phyloP scores from a whole-genome alignment of 2,113 vertebrate species.

The Entelurus aequoreus region DNA sequence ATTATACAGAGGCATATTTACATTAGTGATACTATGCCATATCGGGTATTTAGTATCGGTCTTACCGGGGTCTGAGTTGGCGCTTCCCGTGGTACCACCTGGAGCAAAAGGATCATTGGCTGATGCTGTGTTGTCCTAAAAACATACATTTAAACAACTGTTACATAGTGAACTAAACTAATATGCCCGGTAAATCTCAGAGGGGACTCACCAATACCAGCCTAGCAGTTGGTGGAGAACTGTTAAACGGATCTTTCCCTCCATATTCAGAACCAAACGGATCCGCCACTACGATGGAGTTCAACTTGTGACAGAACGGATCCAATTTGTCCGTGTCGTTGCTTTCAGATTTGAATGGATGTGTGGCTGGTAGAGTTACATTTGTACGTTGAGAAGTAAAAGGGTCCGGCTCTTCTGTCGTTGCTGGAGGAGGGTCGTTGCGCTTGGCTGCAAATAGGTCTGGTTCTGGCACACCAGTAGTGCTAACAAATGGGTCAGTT shows the following conservation, averaged over 20 bases:
- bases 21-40: neutral
- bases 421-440: constrained; percentile 23
- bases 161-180: neutral
- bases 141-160: constrained; percentile 15
- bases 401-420: constrained; percentile 33
- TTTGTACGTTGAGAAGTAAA: constrained; percentile 42
- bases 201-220: constrained; percentile 53
- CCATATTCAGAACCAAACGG: constrained; percentile 59
- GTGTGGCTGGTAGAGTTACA: constrained; percentile 25
- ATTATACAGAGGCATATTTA: constrained; percentile 11
- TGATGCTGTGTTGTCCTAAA: constrained; percentile 67
- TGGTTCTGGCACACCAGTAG: constrained; percentile 49
- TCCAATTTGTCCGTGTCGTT: constrained; percentile 20
- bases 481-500: constrained; percentile 60
- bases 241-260: constrained; percentile 59
- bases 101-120: constrained; percentile 94
- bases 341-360: constrained; percentile 53
- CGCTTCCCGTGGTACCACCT: constrained; percentile 81
- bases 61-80: constrained; percentile 82
- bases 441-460: constrained; percentile 56
- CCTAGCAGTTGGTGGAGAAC: constrained; percentile 43
- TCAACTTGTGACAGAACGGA: constrained; percentile 50
- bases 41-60: neutral
- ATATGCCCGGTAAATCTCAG: neutral
- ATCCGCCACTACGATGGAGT: constrained; percentile 43